Conservation (phyloP, 2,113 vertebrate genomes). For the Psittacula cyanocephala region DNA sequence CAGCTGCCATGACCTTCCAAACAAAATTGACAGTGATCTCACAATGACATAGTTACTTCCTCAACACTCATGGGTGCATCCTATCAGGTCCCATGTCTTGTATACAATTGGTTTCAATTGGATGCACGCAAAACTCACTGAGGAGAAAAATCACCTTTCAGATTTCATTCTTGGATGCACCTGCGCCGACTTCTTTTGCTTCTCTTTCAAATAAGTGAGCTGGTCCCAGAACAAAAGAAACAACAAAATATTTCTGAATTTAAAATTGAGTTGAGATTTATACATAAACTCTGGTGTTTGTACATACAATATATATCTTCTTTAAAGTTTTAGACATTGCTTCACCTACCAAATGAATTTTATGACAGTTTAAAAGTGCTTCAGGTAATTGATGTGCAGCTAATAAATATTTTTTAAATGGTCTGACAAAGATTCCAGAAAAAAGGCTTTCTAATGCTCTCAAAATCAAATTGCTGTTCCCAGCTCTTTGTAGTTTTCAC, state of each 20-base stretch:
- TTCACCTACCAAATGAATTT: neutral
- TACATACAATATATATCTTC: neutral
- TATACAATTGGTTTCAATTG: neutral
- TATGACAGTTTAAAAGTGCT: neutral
- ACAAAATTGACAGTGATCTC: neutral
- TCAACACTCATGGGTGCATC: neutral
- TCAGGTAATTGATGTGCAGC: neutral
- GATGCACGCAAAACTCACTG: neutral
- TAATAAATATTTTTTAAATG: neutral
- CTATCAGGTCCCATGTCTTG: neutral
- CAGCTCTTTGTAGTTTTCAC: neutral
- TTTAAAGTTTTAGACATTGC: neutral
- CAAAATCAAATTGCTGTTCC: neutral
- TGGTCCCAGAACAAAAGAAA: neutral
- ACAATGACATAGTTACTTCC: neutral
- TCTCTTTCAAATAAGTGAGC: neutral
- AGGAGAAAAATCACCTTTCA: neutral
- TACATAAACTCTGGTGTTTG: neutral
- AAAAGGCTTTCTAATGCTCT: neutral
- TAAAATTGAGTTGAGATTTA: neutral
- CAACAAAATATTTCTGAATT: neutral
- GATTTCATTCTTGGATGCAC: neutral
- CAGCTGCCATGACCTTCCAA: neutral
- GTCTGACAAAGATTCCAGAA: neutral
- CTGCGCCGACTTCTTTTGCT: neutral